Evolutionary conservation across 1,140 invertebrate genomes (phyloP), one percentile per base, ranked within the genome.

Genomic region (Callitettix versicolor): DNA sequence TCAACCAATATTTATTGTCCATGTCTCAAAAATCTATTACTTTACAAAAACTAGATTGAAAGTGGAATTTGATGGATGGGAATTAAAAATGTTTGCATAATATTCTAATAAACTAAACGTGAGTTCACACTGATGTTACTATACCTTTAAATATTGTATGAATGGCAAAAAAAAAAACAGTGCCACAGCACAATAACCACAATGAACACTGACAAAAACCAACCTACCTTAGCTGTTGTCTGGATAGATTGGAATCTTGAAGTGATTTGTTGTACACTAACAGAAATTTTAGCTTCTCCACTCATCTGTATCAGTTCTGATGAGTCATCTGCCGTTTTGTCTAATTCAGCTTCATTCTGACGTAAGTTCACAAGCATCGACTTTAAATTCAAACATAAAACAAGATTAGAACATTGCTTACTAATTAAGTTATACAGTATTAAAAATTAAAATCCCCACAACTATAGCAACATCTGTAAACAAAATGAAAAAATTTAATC

Each of bases 201-300:
- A n/a, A n/a, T n/a, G n/a, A n/a, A n/a, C n/a, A n/a, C n/a, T n/a
- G n/a, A n/a, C n/a, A n/a, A n/a, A n/a, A n/a, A n/a, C n/a, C n/a
- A n/a, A n/a, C n/a, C n/a, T 73, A 95, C 92, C 75, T 94, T 95
- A 1, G 88, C 83, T 11, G 90, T 92, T 1, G 81, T 79, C 68
- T 94, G 87, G 43, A 96, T 82, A 0, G 90, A 86, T 68, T 95
- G 89, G 73, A 95, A 96, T 57, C 92, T 73, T 3, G 91, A 91
- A 0, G 85, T 86, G 11, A 96, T 84, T 72, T 95, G 93, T 65
- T 95, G 91, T 17, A 94, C 80, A 68, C 85, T 91, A 21, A 89
- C 86, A n/a, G 90, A 88, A 41, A 95, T 87, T 65, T 90, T 79
- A 3, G 84, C 84, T 69, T 96, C 92, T 24, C 89, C 88, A 55